phyloP scores from a whole-genome alignment of 2,113 vertebrate genomes.

The Serilophus lunatus region DNA sequence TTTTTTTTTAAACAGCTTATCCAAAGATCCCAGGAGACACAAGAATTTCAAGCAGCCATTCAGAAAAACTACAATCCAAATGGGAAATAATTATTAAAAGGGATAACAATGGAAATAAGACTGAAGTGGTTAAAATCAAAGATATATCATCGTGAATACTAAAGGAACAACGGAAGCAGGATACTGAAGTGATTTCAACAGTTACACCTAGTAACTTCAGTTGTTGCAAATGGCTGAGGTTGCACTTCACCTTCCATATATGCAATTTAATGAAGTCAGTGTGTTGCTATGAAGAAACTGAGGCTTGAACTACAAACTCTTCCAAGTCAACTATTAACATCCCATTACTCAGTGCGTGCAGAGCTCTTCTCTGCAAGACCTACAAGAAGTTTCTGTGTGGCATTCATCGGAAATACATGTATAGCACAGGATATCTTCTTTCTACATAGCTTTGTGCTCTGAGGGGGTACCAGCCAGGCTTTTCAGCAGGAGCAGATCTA shows the following conservation, averaged over 20 bases:
- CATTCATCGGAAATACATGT: background rate
- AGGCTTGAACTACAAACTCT: background rate
- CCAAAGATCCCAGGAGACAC: background rate
- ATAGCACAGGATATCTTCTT: background rate
- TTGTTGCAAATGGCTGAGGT: background rate
- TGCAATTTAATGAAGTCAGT: background rate
- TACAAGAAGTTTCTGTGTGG: background rate
- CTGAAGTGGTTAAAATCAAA: background rate
- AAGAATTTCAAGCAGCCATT: background rate
- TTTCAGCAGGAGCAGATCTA: background rate
- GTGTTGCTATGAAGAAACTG: background rate
- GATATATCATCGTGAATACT: background rate
- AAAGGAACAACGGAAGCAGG: background rate
- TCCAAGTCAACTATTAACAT: background rate
- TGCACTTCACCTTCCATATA: background rate
- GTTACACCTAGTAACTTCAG: background rate
- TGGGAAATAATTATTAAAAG: background rate
- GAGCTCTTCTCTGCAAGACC: background rate
- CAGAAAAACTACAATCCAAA: background rate
- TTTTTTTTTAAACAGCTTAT: background rate
- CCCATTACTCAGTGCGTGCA: accelerated
- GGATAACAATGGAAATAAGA: background rate
- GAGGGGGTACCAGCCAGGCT: background rate
- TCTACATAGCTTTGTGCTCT: background rate
- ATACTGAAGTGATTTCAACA: background rate